Percentiles rank a stretch among this genome's conserved stretches.
These are phyloP conservation scores for Clivina fossor DNA, from an alignment of 2,888 invertebrate genomes.

Conservation along the genomic window DNA sequence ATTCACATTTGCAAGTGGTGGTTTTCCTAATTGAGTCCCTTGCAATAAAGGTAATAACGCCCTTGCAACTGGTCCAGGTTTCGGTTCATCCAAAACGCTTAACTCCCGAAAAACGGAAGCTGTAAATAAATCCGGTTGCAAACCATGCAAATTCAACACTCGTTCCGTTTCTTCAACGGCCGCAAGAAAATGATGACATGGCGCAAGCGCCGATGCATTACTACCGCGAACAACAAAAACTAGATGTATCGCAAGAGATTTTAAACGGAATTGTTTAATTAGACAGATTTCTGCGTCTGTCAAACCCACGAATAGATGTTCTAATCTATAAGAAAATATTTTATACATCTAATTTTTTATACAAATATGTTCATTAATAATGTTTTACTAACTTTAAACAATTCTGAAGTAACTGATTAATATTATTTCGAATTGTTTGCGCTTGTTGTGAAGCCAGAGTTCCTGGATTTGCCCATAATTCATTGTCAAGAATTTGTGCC, in stretches of 20 bases:
- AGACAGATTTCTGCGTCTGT: conserved; percentile 74
- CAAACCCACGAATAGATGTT: conserved; percentile 85
- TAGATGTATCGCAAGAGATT: conserved; percentile 79
- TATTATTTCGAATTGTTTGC: conserved; percentile 52
- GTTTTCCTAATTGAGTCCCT: conserved; percentile 65
- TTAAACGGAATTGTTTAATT: conserved; percentile 80
- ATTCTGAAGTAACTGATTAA: conserved; percentile 61
- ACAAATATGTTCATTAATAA: conserved; percentile 1
- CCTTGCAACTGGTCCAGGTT: conserved; percentile 80
- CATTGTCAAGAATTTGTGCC: conserved; percentile 55
- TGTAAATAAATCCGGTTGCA: conserved; percentile 79
- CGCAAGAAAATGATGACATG: conserved; percentile 73
- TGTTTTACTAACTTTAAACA: conserved; percentile 59
- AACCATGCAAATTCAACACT: conserved; percentile 54
- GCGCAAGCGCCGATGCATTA: conserved; percentile 71
- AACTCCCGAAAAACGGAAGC: conserved; percentile 76
- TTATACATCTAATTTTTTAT: conserved; percentile 50
- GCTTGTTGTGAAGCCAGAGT: conserved; percentile 54
- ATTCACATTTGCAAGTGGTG: conserved; percentile 69
- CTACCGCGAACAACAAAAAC: conserved; percentile 72
- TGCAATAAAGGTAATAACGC: conserved; percentile 75
- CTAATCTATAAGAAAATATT: conserved; percentile 59
- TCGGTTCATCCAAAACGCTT: conserved; percentile 75
- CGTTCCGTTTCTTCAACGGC: conserved; percentile 60
- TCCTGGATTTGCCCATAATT: conserved; percentile 54